phyloP scores from a whole-genome alignment of 1,140 invertebrate species.

The Ostrea edulis region DNA sequence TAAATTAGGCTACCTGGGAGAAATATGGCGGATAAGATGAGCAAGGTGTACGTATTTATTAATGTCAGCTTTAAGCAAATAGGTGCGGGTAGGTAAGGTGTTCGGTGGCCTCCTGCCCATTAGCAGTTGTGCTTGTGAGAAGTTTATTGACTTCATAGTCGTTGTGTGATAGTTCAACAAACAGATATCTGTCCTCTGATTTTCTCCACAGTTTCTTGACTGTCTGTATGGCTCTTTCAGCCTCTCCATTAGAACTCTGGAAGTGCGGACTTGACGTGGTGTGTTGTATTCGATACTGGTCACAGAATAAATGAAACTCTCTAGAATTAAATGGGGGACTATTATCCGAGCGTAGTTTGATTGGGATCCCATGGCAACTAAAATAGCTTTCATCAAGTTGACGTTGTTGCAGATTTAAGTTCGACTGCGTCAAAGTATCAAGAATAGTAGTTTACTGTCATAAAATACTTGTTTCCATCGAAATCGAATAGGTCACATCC shows the following conservation, averaged over 20 bases:
- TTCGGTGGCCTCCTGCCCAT: constrained; percentile 59
- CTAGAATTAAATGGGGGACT: neutral
- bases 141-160: constrained; percentile 48
- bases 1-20: too few species aligned
- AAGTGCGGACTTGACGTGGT: constrained; percentile 55
- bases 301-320: constrained; percentile 23
- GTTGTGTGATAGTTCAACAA: constrained; percentile 60
- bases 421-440: neutral
- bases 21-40: too few species aligned
- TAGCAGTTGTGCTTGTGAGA: constrained; percentile 59
- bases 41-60: too few species aligned
- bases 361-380: neutral
- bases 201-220: constrained; percentile 60
- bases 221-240: constrained; percentile 61
- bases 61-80: constrained; percentile 40
- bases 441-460: neutral
- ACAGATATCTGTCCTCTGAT: constrained; percentile 53
- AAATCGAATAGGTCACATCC: neutral
- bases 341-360: neutral
- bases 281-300: constrained; percentile 56
- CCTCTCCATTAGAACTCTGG: too few species aligned
- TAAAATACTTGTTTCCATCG: neutral
- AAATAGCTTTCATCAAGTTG: neutral
- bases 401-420: constrained; percentile 40
- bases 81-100: constrained; percentile 45